These are phyloP conservation scores for Sula dactylatra DNA, from an alignment of 2,113 vertebrate species.

Conservation along the genomic window DNA sequence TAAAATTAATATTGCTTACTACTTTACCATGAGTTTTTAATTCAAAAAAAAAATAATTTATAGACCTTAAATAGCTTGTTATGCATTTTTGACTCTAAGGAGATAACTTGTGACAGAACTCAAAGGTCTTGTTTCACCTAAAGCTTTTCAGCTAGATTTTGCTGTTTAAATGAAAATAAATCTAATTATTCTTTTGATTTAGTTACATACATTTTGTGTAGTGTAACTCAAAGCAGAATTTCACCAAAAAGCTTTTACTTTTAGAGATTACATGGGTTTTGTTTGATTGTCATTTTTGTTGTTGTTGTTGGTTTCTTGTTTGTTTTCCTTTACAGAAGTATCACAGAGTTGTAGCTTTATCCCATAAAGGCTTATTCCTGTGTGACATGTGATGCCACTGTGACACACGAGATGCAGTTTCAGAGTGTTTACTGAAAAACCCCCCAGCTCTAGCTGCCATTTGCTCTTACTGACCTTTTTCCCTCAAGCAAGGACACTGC, in stretches of 20 bases:
- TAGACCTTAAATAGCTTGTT: background rate
- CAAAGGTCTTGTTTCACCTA: background rate
- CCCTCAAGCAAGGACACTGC: background rate
- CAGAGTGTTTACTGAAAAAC: background rate
- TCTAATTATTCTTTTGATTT: background rate
- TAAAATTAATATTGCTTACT: background rate
- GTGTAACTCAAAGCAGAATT: background rate
- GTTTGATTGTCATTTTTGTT: background rate
- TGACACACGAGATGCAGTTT: background rate
- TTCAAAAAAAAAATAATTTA: background rate
- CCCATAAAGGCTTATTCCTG: background rate
- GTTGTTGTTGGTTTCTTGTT: background rate
- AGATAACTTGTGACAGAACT: background rate
- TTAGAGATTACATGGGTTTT: background rate
- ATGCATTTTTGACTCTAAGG: background rate
- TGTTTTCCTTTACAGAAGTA: background rate
- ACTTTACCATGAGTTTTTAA: background rate
- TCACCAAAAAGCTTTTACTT: background rate
- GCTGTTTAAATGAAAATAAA: background rate
- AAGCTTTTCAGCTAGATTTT: background rate
- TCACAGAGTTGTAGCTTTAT: background rate
- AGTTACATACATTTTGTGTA: background rate
- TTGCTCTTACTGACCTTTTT: background rate
- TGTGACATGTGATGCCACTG: background rate
- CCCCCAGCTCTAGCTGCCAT: background rate